phyloP scores from a whole-genome alignment of 2,888 invertebrate species.

The Pollenia griseotomentosa region DNA sequence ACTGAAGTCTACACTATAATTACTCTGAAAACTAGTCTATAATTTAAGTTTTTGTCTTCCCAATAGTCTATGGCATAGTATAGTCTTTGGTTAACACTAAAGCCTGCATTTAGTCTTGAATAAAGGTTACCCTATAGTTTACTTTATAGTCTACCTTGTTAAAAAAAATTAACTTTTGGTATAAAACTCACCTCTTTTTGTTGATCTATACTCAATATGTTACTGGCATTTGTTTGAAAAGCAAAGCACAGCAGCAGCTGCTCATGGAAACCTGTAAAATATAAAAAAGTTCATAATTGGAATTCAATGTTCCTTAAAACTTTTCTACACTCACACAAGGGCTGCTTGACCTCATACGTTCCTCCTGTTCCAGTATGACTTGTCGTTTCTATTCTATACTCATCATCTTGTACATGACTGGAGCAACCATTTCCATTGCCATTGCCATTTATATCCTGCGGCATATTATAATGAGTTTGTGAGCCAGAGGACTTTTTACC shows the following conservation, averaged over 20 bases:
- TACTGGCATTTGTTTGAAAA: conserved; percentile 89
- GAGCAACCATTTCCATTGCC: conserved; percentile 49
- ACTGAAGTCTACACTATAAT: too few relatives aligned
- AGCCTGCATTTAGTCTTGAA: too few relatives aligned
- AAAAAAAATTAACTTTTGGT: background rate
- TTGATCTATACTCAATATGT: conserved; percentile 89
- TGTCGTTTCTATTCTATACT: conserved; percentile 79
- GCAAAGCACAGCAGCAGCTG: conserved; percentile 90
- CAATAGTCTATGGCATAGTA: background rate
- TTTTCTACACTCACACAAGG: conserved; percentile 77
- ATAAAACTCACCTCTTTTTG: conserved; percentile 79
- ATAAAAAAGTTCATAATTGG: conserved; percentile 7
- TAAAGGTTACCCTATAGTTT: too few relatives aligned
- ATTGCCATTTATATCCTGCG: conserved; percentile 38
- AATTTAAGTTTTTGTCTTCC: background rate
- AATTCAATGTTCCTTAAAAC: background rate
- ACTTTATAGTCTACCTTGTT: too few relatives aligned
- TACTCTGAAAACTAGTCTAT: background rate
- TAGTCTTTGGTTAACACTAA: background rate
- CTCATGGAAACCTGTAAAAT: conserved; percentile 79
- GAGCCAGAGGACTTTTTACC: conserved; percentile 76
- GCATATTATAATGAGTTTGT: conserved; percentile 47
- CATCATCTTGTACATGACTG: conserved; percentile 62
- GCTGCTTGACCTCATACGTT: conserved; percentile 79
- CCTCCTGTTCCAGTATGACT: conserved; percentile 76